phyloP scores from a whole-genome alignment of 2,888 invertebrate species.

The Noctua janthe region DNA sequence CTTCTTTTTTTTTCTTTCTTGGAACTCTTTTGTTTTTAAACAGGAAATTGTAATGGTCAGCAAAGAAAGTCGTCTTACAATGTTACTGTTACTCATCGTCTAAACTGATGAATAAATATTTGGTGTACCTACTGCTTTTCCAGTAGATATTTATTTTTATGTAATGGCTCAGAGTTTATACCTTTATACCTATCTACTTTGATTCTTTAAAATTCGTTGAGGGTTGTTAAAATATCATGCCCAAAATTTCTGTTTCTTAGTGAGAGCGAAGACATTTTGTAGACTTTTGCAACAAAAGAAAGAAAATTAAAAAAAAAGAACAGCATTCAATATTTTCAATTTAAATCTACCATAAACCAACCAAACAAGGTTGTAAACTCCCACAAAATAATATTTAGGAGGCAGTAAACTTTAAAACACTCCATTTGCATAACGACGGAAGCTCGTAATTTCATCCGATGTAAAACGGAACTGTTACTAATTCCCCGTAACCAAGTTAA shows the following conservation, averaged over 20 bases:
- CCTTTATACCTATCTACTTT: neutral
- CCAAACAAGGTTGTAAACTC: slow-evolving; percentile 23
- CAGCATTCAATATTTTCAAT: neutral
- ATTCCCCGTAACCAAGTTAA: slow-evolving; percentile 49
- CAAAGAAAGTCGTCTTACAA: neutral
- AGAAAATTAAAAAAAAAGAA: neutral
- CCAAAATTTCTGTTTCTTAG: neutral
- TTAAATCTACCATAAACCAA: neutral
- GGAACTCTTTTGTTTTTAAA: neutral
- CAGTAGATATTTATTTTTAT: neutral
- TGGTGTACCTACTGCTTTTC: neutral
- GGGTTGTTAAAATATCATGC: neutral
- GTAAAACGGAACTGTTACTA: slow-evolving; percentile 49
- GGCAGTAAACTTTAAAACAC: slow-evolving; percentile 22
- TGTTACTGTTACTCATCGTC: neutral
- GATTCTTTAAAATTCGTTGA: neutral
- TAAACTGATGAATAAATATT: neutral
- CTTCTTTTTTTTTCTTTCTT: neutral
- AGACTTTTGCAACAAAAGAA: neutral
- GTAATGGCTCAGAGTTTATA: too few species aligned
- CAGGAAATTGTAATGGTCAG: neutral
- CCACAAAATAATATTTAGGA: neutral
- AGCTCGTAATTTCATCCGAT: slow-evolving; percentile 47
- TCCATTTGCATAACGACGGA: slow-evolving; percentile 38
- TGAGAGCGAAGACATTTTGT: neutral